phyloP scores from a whole-genome alignment of 2,797 vertebrate species.

The Neopelma chrysocephalum region DNA sequence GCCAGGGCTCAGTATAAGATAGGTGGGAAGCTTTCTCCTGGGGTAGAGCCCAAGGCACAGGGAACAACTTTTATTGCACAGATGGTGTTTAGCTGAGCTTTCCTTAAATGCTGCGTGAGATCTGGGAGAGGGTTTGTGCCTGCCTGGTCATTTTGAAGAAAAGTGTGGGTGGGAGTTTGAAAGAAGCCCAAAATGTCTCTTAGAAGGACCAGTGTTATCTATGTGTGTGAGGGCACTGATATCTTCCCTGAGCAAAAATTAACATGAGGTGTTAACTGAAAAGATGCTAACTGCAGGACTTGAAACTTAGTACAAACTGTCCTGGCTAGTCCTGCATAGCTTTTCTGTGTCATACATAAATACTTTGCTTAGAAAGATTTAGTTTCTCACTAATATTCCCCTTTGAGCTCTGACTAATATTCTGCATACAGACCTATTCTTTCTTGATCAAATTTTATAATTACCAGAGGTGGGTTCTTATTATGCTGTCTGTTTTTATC shows the following conservation, averaged over 20 bases:
- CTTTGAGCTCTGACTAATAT: not conserved
- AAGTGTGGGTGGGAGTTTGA: not conserved
- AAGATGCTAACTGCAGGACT: not conserved
- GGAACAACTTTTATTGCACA: not conserved
- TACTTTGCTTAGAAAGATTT: not conserved
- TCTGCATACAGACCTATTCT: not conserved
- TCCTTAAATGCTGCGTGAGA: not conserved
- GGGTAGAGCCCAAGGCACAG: not conserved
- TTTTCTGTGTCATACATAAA: not conserved
- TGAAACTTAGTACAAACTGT: not conserved
- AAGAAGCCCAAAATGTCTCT: not conserved
- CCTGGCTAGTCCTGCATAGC: not conserved
- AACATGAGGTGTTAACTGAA: not conserved
- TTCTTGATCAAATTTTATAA: not conserved
- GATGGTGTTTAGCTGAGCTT: not conserved
- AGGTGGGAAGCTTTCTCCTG: not conserved
- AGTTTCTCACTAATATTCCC: not conserved
- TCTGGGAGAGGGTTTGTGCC: not conserved
- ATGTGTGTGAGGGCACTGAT: not conserved
- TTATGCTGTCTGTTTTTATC: constrained; percentile 5
- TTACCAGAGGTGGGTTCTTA: not conserved
- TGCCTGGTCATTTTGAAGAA: not conserved
- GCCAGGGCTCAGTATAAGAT: not conserved
- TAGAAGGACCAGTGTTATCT: not conserved
- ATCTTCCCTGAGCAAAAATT: not conserved